A percentile compares a stretch with the other conserved stretches of the same genome.
Evolutionary conservation across 2,797 vertebrate species (phyloP).

Genomic region (Champsocephalus gunnari): DNA sequence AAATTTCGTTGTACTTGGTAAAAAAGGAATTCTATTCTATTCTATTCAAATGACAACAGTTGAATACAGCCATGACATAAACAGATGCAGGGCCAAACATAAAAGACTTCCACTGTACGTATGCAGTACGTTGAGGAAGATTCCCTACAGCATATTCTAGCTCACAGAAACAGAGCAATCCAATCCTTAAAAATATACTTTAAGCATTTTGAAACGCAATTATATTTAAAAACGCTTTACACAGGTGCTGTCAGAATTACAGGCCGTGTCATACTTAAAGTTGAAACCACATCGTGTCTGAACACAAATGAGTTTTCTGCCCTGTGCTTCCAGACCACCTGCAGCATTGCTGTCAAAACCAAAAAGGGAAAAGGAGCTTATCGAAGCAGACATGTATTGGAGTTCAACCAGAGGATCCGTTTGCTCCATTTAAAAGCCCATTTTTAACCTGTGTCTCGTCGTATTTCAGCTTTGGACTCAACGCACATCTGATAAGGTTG

Average conservation of each 20-base stretch:
- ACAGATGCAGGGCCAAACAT: neutral
- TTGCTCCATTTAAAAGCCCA: neutral
- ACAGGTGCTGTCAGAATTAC: neutral
- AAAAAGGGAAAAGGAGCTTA: neutral
- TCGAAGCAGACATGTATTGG: neutral
- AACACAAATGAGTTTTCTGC: neutral
- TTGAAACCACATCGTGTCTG: neutral
- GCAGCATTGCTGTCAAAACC: neutral
- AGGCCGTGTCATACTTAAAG: neutral
- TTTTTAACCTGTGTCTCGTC: slow-evolving; percentile 9
- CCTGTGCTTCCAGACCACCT: neutral
- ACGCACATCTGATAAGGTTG: slow-evolving; percentile 3
- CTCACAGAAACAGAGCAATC: neutral
- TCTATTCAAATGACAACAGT: neutral
- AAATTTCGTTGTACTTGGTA: too few species aligned
- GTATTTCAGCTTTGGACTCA: neutral
- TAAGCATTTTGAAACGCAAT: neutral
- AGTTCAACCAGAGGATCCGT: neutral
- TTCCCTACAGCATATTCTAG: neutral
- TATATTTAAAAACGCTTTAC: too few species aligned
- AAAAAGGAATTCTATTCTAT: too few species aligned
- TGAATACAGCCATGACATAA: neutral
- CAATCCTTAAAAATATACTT: neutral
- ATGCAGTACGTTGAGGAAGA: neutral
- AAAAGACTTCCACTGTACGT: neutral